Evolutionary conservation across 2,113 vertebrate genomes (phyloP).

Genomic region (Anarrhichthys ocellatus): DNA sequence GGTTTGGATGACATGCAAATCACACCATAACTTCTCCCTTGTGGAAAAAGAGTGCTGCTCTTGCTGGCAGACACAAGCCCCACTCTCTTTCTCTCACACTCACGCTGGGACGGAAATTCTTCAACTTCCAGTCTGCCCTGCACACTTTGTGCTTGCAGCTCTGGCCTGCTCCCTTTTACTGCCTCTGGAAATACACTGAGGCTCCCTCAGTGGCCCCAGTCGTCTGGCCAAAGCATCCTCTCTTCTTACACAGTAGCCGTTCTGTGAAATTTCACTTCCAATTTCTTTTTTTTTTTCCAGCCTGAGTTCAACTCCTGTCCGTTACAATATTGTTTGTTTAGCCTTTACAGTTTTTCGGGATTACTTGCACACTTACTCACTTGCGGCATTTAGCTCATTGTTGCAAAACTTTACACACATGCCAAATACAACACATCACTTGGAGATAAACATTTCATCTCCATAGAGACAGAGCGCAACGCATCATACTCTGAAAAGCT

Average conservation of each 20-base stretch:
- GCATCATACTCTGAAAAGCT: too few relatives aligned
- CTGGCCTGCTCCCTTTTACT: slow-evolving; percentile 62
- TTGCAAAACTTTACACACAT: background rate
- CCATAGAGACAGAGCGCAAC: too few relatives aligned
- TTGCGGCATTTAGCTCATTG: background rate
- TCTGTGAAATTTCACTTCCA: slow-evolving; percentile 31
- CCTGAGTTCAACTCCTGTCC: slow-evolving; percentile 28
- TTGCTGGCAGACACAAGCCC: slow-evolving; percentile 61
- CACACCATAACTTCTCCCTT: slow-evolving; percentile 68
- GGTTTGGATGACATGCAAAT: slow-evolving; percentile 71
- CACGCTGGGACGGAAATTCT: slow-evolving; percentile 70
- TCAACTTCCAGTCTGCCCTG: slow-evolving; percentile 71
- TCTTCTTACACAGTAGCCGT: slow-evolving; percentile 47
- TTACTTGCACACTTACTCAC: background rate
- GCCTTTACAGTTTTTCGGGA: background rate
- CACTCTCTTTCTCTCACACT: slow-evolving; percentile 46
- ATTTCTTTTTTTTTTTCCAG: background rate
- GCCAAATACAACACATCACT: too few relatives aligned
- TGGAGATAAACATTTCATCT: too few relatives aligned
- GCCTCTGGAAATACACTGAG: slow-evolving; percentile 65
- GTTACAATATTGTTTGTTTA: slow-evolving; percentile 11
- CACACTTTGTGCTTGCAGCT: slow-evolving; percentile 60
- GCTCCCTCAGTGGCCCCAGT: slow-evolving; percentile 58
- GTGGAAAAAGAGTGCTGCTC: slow-evolving; percentile 74
- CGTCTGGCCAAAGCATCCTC: slow-evolving; percentile 61